Evolutionary conservation across 1,140 invertebrate species (phyloP).

Genomic region (Oryzaephilus surinamensis): DNA sequence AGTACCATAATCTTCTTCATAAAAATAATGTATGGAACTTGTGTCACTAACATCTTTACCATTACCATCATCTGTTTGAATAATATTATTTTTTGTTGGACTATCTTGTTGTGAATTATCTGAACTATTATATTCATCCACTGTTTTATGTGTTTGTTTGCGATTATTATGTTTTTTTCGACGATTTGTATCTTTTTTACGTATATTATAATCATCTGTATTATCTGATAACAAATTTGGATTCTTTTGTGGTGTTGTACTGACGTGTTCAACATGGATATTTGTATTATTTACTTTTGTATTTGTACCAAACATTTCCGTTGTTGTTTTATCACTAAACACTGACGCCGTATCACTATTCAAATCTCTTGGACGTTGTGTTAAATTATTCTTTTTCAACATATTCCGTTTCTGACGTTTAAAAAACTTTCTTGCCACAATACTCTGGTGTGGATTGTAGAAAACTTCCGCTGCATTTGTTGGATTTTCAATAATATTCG

Average conservation of each 20-base stretch:
- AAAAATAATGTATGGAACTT: no score
- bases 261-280: constrained; percentile 54
- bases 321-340: constrained; percentile 42
- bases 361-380: constrained; percentile 37
- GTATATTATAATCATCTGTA: constrained; percentile 40
- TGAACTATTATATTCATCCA: no score
- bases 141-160: no score
- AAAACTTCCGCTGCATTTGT: constrained; percentile 64
- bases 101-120: no score
- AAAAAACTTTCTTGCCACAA: constrained; percentile 84
- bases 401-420: constrained; percentile 72
- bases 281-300: constrained; percentile 71
- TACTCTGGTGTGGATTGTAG: constrained; percentile 88
- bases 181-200: no score
- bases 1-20: no score
- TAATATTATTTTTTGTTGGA: no score
- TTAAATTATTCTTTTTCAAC: constrained; percentile 62
- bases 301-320: constrained; percentile 48
- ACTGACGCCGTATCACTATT: constrained; percentile 42
- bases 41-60: no score
- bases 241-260: constrained; percentile 36
- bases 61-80: no score
- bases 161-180: constrained; percentile 32
- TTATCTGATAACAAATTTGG: constrained; percentile 52
- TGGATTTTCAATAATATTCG: constrained; percentile 51